phyloP scores from a whole-genome alignment of 2,888 invertebrate genomes.

The Scaptomyza caliginosa region DNA sequence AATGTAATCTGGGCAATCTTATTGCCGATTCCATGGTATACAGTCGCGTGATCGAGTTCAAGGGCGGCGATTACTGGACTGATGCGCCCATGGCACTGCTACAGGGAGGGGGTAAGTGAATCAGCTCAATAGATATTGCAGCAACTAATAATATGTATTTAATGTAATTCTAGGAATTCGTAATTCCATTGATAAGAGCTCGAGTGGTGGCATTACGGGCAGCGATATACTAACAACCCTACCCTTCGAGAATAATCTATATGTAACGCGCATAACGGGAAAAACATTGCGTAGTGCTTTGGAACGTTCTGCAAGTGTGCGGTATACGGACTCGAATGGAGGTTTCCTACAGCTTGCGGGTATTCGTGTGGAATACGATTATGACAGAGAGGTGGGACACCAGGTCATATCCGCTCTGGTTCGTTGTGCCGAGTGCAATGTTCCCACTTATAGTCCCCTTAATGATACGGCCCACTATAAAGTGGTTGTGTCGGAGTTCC shows the following conservation, averaged over 20 bases:
- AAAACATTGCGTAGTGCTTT: slow-evolving; percentile 87
- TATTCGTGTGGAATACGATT: slow-evolving; percentile 88
- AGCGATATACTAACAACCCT: slow-evolving; percentile 89
- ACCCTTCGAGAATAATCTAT: slow-evolving; percentile 90
- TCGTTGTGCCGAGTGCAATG: slow-evolving; percentile 88
- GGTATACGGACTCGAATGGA: slow-evolving; percentile 86
- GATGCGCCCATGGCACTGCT: slow-evolving; percentile 90
- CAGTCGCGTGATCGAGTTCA: slow-evolving; percentile 83
- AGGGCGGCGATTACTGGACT: slow-evolving; percentile 87
- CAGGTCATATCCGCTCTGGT: slow-evolving; percentile 88
- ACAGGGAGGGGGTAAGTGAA: slow-evolving; percentile 88
- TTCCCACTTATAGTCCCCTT: slow-evolving; percentile 86
- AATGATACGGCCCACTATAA: slow-evolving; percentile 86
- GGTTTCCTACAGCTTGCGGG: slow-evolving; percentile 94
- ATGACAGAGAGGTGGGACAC: slow-evolving; percentile 86
- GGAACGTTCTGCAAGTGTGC: slow-evolving; percentile 87
- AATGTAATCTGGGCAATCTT: slow-evolving; percentile 94
- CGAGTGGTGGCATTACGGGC: slow-evolving; percentile 87
- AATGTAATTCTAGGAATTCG: slow-evolving; percentile 85
- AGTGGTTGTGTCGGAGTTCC: slow-evolving; percentile 88
- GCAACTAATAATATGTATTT: neutral
- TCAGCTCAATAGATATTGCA: rapidly evolving
- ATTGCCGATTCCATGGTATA: slow-evolving; percentile 91
- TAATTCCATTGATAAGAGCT: slow-evolving; percentile 86
- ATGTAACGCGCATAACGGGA: slow-evolving; percentile 88